Evolutionary conservation across 2,888 invertebrate species (phyloP).

Genomic region (Ophion costatus): DNA sequence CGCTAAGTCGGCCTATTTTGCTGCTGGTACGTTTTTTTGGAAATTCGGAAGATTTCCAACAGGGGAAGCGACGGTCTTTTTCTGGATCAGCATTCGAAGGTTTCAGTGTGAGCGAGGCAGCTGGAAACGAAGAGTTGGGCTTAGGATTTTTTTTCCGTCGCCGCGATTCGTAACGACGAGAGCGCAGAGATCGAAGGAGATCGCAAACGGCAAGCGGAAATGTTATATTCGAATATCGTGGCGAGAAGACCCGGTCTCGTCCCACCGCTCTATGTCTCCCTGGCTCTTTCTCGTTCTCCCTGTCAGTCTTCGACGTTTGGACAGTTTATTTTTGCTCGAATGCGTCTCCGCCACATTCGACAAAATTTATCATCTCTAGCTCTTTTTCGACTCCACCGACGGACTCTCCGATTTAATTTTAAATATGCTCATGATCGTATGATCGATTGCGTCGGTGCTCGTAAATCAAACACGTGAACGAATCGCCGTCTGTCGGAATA

Average conservation of each 20-base stretch:
- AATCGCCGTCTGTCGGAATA: slow-evolving; percentile 5
- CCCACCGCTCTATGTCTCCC: neutral
- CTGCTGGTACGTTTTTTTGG: too few species aligned
- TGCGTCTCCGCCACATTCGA: neutral
- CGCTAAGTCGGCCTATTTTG: too few species aligned
- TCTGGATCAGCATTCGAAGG: too few species aligned
- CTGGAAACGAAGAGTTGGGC: neutral
- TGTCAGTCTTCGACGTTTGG: slow-evolving; percentile 46
- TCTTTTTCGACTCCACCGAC: slow-evolving; percentile 17
- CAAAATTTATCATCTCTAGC: slow-evolving; percentile 25
- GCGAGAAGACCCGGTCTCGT: slow-evolving; percentile 6
- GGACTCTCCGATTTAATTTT: slow-evolving; percentile 35
- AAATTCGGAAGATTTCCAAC: too few species aligned
- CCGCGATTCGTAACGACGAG: slow-evolving; percentile 8
- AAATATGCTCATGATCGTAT: slow-evolving; percentile 29
- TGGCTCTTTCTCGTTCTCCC: slow-evolving; percentile 6
- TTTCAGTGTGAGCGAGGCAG: too few species aligned
- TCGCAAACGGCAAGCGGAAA: slow-evolving; percentile 32
- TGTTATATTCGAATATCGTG: slow-evolving; percentile 35
- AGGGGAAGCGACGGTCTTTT: too few species aligned
- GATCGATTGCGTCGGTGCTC: slow-evolving; percentile 32
- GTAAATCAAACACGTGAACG: slow-evolving; percentile 17
- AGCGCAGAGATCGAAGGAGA: slow-evolving; percentile 19
- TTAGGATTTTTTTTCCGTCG: neutral
- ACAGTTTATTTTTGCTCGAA: slow-evolving; percentile 48